These are phyloP conservation scores for Clinocottus analis DNA, from an alignment of 2,113 vertebrate species.

Conservation along the genomic window DNA sequence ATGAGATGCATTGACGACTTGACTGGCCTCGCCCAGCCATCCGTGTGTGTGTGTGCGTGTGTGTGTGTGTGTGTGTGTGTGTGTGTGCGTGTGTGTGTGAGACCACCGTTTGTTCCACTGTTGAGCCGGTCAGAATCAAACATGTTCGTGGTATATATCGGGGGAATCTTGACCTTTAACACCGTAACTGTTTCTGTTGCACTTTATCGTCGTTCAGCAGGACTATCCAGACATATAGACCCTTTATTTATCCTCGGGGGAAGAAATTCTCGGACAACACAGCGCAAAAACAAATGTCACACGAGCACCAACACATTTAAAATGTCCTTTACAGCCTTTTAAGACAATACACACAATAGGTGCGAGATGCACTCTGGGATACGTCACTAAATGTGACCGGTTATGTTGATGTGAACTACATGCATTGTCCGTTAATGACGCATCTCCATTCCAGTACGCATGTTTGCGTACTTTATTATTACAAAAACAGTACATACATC, in stretches of 20 bases:
- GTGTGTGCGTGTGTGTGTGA: background rate
- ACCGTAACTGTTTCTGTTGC: background rate
- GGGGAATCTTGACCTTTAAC: background rate
- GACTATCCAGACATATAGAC: too few species aligned
- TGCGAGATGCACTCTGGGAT: too few species aligned
- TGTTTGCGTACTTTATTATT: too few species aligned
- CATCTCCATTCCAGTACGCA: too few species aligned
- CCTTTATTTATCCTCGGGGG: background rate
- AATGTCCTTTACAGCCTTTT: background rate
- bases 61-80: constrained; percentile 1
- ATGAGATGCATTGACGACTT: background rate
- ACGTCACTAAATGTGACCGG: too few species aligned
- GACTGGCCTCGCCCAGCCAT: background rate
- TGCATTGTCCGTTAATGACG: too few species aligned
- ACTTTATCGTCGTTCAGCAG: too few species aligned
- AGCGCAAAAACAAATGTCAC: background rate
- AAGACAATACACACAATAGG: background rate
- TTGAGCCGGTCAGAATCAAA: background rate
- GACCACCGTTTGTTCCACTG: background rate
- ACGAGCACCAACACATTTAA: background rate
- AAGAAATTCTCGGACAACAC: background rate
- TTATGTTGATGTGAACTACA: too few species aligned
- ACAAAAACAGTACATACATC: too few species aligned
- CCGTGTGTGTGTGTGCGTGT: background rate
- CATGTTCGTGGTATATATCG: background rate